A percentile compares a stretch with the other conserved stretches of the same genome.
These are phyloP conservation scores for Marmota flaviventris DNA, from an alignment of 2,113 vertebrate species.

Conservation along the genomic window DNA sequence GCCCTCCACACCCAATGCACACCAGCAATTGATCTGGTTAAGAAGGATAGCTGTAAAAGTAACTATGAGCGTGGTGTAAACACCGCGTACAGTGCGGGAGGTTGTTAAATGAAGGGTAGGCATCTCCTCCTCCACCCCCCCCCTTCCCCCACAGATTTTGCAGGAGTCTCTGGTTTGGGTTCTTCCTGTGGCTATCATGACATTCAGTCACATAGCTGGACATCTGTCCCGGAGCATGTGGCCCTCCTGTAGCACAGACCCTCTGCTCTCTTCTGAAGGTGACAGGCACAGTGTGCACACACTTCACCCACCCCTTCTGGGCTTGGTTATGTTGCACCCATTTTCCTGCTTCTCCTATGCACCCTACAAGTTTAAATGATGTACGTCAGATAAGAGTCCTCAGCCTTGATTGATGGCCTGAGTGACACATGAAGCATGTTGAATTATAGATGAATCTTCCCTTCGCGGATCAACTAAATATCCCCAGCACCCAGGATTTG, in stretches of 20 bases:
- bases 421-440: neutral
- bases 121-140: neutral
- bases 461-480: neutral
- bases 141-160: rapidly evolving
- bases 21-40: neutral
- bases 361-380: neutral
- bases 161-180: neutral
- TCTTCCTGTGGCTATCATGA: neutral
- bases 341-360: neutral
- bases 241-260: rapidly evolving
- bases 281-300: rapidly evolving
- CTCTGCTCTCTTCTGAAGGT: neutral
- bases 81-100: neutral
- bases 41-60: neutral
- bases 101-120: neutral
- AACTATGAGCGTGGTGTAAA: neutral
- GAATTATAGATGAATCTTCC: neutral
- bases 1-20: no score
- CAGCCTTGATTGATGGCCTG: neutral
- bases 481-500: neutral
- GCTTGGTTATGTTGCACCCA: no score
- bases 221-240: neutral
- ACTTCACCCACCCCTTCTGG: rapidly evolving
- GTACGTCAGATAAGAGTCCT: neutral
- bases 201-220: neutral